Conservation (phyloP, 2,113 vertebrate species). For the Ceyx melanurus region DNA sequence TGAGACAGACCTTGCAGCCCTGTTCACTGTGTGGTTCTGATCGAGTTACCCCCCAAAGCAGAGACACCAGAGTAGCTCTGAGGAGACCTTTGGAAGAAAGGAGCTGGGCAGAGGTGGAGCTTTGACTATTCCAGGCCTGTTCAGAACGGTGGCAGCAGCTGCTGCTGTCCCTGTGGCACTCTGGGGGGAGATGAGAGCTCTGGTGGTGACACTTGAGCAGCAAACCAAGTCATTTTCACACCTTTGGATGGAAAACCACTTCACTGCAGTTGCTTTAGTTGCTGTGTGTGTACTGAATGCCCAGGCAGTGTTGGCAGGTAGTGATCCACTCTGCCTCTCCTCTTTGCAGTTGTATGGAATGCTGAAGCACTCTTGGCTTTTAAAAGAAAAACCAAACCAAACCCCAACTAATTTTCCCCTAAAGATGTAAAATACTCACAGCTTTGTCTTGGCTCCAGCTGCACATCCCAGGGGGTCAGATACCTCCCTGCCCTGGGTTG, state of each 20-base stretch:
- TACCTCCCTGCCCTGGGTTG: not conserved
- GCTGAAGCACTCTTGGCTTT: not conserved
- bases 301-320: not conserved
- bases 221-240: not conserved
- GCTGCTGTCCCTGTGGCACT: not conserved
- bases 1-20: not conserved
- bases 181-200: not conserved
- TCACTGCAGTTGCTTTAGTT: not conserved
- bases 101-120: not conserved
- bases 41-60: not conserved
- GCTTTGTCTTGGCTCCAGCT: not conserved
- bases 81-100: not conserved
- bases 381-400: not conserved
- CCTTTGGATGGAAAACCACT: not conserved
- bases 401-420: not conserved
- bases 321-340: not conserved
- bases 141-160: not conserved
- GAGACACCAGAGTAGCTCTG: not conserved
- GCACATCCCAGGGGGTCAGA: not conserved
- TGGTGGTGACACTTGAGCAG: not conserved
- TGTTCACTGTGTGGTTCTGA: not conserved
- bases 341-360: not conserved
- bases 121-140: slow-evolving; percentile 38
- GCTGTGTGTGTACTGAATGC: not conserved
- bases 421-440: not conserved